Evolutionary conservation across 2,888 invertebrate species (phyloP).

Genomic region (Hedya salicella): DNA sequence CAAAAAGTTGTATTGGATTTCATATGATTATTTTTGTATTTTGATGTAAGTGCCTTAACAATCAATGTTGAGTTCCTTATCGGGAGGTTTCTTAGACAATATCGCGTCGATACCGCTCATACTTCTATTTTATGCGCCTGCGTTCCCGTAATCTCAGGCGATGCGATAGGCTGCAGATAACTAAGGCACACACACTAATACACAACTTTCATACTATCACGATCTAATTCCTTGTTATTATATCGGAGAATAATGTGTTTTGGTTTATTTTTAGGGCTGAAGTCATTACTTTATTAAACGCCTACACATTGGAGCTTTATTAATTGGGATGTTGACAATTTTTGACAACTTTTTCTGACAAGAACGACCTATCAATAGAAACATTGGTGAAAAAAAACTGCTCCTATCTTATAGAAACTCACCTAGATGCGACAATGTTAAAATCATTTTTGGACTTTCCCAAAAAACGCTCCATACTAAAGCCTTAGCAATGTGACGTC

Average conservation of each 20-base stretch:
- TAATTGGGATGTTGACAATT: no score
- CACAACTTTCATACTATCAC: not conserved
- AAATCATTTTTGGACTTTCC: no score
- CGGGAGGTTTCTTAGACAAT: not conserved
- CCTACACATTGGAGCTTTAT: slow-evolving; percentile 6
- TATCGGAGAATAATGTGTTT: not conserved
- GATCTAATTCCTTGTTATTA: not conserved
- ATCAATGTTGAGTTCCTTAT: not conserved
- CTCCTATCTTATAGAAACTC: no score
- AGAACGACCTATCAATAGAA: no score
- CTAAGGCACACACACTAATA: not conserved
- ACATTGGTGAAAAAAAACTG: no score
- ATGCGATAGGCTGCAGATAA: slow-evolving; percentile 23
- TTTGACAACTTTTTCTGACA: no score
- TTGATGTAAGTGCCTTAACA: not conserved
- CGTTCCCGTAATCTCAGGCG: slow-evolving; percentile 7
- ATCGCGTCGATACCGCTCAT: slow-evolving; percentile 12
- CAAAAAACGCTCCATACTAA: no score
- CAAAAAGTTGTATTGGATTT: no score
- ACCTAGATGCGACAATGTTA: no score
- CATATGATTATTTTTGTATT: no score
- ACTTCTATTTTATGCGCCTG: slow-evolving; percentile 10
- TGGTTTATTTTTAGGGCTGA: not conserved
- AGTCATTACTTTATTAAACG: not conserved
- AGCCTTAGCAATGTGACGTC: no score